phyloP scores from a whole-genome alignment of 1,140 invertebrate genomes.

The Drosophila athabasca region DNA sequence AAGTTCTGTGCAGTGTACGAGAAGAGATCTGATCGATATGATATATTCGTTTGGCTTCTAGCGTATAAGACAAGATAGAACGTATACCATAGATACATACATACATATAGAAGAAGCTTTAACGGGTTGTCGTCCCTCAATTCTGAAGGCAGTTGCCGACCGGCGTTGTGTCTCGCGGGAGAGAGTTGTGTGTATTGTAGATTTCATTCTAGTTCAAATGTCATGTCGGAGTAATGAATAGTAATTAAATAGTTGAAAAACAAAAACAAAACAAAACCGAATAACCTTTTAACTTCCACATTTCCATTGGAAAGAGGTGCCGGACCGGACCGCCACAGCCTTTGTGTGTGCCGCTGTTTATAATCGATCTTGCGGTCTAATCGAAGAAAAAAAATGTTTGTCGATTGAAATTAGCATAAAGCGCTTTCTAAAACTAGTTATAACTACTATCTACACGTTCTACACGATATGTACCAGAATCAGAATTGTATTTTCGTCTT shows the following conservation, averaged over 20 bases:
- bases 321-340: neutral
- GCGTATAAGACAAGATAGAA: too few species aligned
- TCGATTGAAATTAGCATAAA: constrained; percentile 12
- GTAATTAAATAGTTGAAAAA: neutral
- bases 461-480: constrained; percentile 36
- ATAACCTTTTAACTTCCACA: constrained; percentile 30
- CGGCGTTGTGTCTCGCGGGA: too few species aligned
- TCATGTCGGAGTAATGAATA: neutral
- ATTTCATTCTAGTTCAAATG: too few species aligned
- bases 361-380: too few species aligned
- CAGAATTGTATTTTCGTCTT: constrained; percentile 67
- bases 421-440: constrained; percentile 24
- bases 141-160: too few species aligned
- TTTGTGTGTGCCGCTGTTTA: neutral
- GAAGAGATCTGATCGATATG: too few species aligned
- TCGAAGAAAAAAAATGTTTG: constrained; percentile 9
- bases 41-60: too few species aligned
- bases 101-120: too few species aligned
- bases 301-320: constrained; percentile 10
- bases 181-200: too few species aligned
- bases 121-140: too few species aligned
- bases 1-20: too few species aligned
- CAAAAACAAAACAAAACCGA: neutral
- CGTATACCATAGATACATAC: too few species aligned
- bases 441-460: constrained; percentile 30